A percentile compares a stretch with the other conserved stretches of the same genome.
These are phyloP conservation scores for Alouatta caraya DNA, from an alignment of 2,797 vertebrate genomes.

Conservation along the genomic window DNA sequence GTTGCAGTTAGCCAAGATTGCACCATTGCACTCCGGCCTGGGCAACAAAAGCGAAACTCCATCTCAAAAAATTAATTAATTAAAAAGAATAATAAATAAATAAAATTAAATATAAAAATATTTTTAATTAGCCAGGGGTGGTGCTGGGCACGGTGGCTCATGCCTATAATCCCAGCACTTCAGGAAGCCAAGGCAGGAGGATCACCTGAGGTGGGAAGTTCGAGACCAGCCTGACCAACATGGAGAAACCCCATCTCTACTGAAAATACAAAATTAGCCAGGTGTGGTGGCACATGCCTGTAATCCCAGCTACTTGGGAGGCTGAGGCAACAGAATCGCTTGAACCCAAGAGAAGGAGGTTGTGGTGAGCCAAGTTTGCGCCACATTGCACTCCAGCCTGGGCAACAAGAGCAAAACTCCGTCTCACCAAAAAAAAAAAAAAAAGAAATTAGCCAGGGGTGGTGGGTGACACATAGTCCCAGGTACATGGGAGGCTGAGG, in stretches of 20 bases:
- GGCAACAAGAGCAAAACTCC: not conserved
- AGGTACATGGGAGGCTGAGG: not conserved
- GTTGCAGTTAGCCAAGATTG: too few relatives aligned
- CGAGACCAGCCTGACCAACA: not conserved
- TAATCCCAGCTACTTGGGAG: too few relatives aligned
- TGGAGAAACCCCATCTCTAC: not conserved
- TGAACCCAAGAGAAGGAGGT: too few relatives aligned
- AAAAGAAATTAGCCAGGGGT: not conserved
- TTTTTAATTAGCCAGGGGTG: too few relatives aligned
- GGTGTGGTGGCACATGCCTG: too few relatives aligned
- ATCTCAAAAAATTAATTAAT: too few relatives aligned
- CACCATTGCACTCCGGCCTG: too few relatives aligned
- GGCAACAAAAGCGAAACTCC: too few relatives aligned
- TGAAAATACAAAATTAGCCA: not conserved
- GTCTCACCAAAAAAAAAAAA: not conserved
- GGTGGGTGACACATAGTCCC: not conserved
- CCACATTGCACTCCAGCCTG: not conserved
- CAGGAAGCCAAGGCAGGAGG: not conserved
- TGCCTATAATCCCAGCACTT: not conserved
- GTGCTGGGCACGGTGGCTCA: not conserved
- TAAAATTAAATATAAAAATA: too few relatives aligned
- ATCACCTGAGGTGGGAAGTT: not conserved
- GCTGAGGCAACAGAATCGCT: too few relatives aligned
- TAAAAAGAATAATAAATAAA: too few relatives aligned
- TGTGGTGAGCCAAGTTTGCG: too few relatives aligned